These are phyloP conservation scores for Tuberolachnus salignus DNA, from an alignment of 2,888 invertebrate genomes.

Conservation along the genomic window DNA sequence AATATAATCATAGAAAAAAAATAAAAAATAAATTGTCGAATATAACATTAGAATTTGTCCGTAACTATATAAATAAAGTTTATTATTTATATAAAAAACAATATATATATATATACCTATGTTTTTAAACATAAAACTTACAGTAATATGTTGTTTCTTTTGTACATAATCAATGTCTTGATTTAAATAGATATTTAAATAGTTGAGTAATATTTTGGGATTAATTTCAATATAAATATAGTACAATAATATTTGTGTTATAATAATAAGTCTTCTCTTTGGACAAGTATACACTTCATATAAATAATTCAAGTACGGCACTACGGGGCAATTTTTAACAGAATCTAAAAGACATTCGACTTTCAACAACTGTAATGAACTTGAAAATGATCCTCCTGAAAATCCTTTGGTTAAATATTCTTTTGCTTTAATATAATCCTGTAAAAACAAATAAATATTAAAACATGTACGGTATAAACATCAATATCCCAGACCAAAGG, in stretches of 20 bases:
- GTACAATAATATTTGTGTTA: constrained; percentile 15
- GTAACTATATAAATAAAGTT: too few relatives aligned
- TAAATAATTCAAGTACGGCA: neutral
- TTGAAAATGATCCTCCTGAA: constrained; percentile 4
- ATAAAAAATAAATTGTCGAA: too few relatives aligned
- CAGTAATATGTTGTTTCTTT: constrained; percentile 22
- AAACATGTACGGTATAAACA: neutral
- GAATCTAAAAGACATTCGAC: neutral
- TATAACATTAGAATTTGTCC: too few relatives aligned
- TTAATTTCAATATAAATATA: constrained; percentile 12
- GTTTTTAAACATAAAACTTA: neutral
- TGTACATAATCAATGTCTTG: constrained; percentile 11
- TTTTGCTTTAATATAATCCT: constrained; percentile 5
- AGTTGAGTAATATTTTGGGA: neutral
- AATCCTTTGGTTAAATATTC: neutral
- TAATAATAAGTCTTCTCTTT: constrained; percentile 16
- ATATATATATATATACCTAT: too few relatives aligned
- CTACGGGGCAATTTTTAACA: neutral
- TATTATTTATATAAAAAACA: neutral
- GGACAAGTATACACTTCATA: neutral
- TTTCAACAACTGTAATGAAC: constrained; percentile 12
- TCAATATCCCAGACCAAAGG: too few relatives aligned
- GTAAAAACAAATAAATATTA: neutral
- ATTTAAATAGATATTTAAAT: constrained; percentile 15
- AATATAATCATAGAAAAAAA: too few relatives aligned